Conservation (phyloP, 2,888 invertebrate species). For the Anarsia innoxiella region DNA sequence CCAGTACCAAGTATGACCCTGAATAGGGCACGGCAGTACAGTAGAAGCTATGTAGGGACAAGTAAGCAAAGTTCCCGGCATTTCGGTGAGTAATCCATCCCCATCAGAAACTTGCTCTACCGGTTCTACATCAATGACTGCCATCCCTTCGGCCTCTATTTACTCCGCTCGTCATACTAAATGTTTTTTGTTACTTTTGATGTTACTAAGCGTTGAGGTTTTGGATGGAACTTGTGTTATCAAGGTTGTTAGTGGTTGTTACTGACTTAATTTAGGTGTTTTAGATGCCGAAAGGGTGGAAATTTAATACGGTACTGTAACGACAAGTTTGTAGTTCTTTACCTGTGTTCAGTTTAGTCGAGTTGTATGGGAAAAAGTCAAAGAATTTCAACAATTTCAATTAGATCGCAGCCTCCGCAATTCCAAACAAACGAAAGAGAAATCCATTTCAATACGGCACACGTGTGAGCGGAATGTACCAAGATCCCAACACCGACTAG, state of each 20-base stretch:
- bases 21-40: too few relatives aligned
- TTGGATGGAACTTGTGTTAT: too few relatives aligned
- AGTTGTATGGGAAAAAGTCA: too few relatives aligned
- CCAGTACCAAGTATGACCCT: too few relatives aligned
- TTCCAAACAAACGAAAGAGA: slow-evolving; percentile 40
- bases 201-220: slow-evolving; percentile 38
- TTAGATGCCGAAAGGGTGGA: too few relatives aligned
- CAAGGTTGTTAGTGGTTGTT: slow-evolving; percentile 10
- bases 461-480: slow-evolving; percentile 61
- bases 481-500: slow-evolving; percentile 56
- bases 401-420: too few relatives aligned
- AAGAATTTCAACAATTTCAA: too few relatives aligned
- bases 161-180: slow-evolving; percentile 42
- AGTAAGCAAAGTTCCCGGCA: slow-evolving; percentile 19
- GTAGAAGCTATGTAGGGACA: slow-evolving; percentile 14
- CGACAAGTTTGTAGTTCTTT: too few relatives aligned
- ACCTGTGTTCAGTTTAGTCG: too few relatives aligned
- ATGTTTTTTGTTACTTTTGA: slow-evolving; percentile 47
- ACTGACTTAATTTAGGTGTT: too few relatives aligned
- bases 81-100: slow-evolving; percentile 63
- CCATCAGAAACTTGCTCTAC: slow-evolving; percentile 45
- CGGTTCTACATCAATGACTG: slow-evolving; percentile 71
- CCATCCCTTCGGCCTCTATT: slow-evolving; percentile 51
- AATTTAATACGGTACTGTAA: too few relatives aligned
- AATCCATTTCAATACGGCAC: slow-evolving; percentile 52